Conservation (phyloP, 2,113 vertebrate species). For the Romanogobio albipinnatus region DNA sequence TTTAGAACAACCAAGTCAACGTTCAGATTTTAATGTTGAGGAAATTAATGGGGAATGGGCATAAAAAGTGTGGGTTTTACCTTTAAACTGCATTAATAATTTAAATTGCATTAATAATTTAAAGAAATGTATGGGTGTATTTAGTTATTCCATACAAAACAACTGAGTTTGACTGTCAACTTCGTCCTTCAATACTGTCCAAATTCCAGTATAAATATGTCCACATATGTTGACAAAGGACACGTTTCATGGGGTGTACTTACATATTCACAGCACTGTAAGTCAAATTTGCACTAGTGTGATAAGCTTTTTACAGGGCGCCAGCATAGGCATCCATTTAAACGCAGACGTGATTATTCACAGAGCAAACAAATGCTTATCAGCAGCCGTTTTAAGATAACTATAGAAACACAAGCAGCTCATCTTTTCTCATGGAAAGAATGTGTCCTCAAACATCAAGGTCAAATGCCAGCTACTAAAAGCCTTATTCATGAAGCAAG, state of each 20-base stretch:
- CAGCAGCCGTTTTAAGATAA: not conserved
- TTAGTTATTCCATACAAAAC: too few species aligned
- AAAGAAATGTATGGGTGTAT: too few species aligned
- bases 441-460: not conserved
- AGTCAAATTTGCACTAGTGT: not conserved
- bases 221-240: not conserved
- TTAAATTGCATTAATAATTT: too few species aligned
- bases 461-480: not conserved
- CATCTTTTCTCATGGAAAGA: not conserved
- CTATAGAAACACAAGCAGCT: not conserved
- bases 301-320: too few species aligned
- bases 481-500: not conserved
- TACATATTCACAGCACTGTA: not conserved
- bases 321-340: too few species aligned
- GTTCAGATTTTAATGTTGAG: not conserved
- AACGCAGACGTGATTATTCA: not conserved
- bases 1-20: not conserved
- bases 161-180: not conserved
- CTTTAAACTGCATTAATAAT: too few species aligned
- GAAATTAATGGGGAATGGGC: not conserved
- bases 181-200: not conserved
- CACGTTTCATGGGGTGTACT: not conserved
- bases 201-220: not conserved
- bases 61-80: too few species aligned
- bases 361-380: not conserved